Percentiles rank a stretch among this genome's conserved stretches.
Conservation (phyloP, 2,113 vertebrate genomes). For the Pelodiscus sinensis region DNA sequence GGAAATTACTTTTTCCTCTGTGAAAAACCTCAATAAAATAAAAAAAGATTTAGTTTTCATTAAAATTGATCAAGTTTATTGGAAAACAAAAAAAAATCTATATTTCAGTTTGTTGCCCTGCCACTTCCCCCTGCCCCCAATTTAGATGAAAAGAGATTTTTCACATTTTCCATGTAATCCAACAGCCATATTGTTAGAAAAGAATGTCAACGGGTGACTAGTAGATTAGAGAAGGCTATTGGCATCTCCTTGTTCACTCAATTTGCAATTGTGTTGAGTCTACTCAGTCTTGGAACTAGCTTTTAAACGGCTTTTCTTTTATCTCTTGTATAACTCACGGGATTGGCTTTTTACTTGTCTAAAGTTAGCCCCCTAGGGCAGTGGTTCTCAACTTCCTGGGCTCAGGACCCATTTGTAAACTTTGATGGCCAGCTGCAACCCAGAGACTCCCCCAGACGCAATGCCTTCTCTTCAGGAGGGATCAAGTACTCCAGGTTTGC, state of each 20-base stretch:
- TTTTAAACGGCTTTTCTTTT: not conserved
- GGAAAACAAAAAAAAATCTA: not conserved
- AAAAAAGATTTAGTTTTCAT: not conserved
- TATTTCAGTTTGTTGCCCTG: not conserved
- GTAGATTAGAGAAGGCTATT: not conserved
- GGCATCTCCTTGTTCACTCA: not conserved
- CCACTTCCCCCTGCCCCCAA: not conserved
- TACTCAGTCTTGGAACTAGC: not conserved
- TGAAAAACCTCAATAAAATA: not conserved
- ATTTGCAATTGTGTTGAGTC: not conserved
- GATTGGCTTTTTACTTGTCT: conserved; percentile 33
- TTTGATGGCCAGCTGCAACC: not conserved
- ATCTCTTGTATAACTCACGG: conserved; percentile 6
- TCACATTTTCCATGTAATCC: not conserved
- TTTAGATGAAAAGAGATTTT: not conserved
- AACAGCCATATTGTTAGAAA: not conserved
- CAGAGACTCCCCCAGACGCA: not conserved
- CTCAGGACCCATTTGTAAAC: not conserved
- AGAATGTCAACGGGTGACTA: not conserved
- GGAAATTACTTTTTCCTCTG: not conserved
- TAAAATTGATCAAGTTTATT: not conserved
- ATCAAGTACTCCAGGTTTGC: not conserved
- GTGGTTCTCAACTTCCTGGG: not conserved
- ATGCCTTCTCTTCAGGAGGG: not conserved
- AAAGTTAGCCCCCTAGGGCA: conserved; percentile 28